Evolutionary conservation across 2,113 vertebrate species (phyloP).

Genomic region (Trinectes maculatus): DNA sequence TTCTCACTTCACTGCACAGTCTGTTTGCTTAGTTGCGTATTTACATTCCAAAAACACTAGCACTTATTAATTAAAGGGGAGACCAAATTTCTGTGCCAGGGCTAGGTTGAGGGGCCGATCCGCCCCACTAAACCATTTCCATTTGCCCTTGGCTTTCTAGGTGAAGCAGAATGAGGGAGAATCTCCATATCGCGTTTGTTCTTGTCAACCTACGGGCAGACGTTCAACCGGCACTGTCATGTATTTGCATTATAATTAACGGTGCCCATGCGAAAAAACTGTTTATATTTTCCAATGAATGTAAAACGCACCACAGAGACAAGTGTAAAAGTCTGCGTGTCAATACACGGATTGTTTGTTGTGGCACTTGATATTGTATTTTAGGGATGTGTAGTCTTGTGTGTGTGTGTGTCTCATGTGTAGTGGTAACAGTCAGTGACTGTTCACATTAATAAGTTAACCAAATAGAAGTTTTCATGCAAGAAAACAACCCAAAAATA

Average conservation of each 20-base stretch:
- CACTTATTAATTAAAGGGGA: conserved; percentile 75
- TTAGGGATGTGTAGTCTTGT: conserved; percentile 12
- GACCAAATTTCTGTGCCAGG: conserved; percentile 65
- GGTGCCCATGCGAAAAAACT: conserved; percentile 47
- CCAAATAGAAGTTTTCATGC: conserved; percentile 47
- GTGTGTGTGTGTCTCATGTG: conserved; percentile 16
- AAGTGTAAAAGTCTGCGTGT: not conserved
- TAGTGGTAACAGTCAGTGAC: conserved; percentile 50
- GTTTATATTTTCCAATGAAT: conserved; percentile 39
- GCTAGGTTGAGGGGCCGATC: conserved; percentile 59
- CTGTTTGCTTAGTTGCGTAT: conserved; percentile 61
- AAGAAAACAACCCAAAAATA: too few species aligned
- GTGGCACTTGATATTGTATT: conserved; percentile 44
- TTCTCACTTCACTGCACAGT: conserved; percentile 51
- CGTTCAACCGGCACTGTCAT: conserved; percentile 58
- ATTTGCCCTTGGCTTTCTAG: conserved; percentile 76
- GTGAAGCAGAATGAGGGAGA: conserved; percentile 61
- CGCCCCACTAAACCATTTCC: conserved; percentile 72
- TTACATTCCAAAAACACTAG: conserved; percentile 63
- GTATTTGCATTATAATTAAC: conserved; percentile 79
- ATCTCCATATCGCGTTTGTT: conserved; percentile 77
- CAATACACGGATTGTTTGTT: conserved; percentile 30
- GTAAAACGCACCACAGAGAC: conserved; percentile 45
- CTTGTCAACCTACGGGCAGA: conserved; percentile 77
- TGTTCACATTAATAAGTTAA: conserved; percentile 48